Percentiles rank a stretch among this genome's conserved stretches.
Evolutionary conservation across 1,140 invertebrate genomes (phyloP).

Genomic region (Bemisia tabaci): DNA sequence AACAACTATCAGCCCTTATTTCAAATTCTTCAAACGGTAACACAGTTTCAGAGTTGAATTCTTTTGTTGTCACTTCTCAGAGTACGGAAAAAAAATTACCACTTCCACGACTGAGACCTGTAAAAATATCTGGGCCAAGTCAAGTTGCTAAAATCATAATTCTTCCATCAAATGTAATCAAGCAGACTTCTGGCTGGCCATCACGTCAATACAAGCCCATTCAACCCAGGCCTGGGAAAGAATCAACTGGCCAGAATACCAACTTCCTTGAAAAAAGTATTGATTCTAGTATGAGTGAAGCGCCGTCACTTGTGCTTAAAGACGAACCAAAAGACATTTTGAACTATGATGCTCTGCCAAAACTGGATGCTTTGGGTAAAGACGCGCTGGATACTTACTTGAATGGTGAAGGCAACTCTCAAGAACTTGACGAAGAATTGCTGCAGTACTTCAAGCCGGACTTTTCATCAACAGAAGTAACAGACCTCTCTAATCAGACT

Average conservation of each 20-base stretch:
- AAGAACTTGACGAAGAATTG: constrained; percentile 64
- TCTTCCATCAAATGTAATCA: not conserved
- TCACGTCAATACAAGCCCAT: not conserved
- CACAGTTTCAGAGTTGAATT: too few relatives aligned
- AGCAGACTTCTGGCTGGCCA: not conserved
- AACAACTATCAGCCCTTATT: not conserved
- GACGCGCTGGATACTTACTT: constrained; percentile 65
- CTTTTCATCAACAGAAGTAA: constrained; percentile 27
- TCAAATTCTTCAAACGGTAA: too few relatives aligned
- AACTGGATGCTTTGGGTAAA: constrained; percentile 33
- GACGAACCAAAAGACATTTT: constrained; percentile 9
- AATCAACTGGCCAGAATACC: constrained; percentile 4
- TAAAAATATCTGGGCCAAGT: not conserved
- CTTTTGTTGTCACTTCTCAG: not conserved
- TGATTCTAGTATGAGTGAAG: not conserved
- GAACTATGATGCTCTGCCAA: constrained; percentile 7
- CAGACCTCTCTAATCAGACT: constrained; percentile 33
- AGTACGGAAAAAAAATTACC: not conserved
- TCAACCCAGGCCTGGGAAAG: constrained; percentile 4
- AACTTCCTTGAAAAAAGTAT: not conserved
- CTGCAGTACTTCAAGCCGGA: constrained; percentile 55
- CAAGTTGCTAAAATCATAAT: not conserved
- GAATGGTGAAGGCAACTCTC: constrained; percentile 54
- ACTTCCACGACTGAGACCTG: not conserved
- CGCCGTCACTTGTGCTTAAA: not conserved